Conservation (phyloP, 2,113 vertebrate genomes). For the Platysternon megacephalum region DNA sequence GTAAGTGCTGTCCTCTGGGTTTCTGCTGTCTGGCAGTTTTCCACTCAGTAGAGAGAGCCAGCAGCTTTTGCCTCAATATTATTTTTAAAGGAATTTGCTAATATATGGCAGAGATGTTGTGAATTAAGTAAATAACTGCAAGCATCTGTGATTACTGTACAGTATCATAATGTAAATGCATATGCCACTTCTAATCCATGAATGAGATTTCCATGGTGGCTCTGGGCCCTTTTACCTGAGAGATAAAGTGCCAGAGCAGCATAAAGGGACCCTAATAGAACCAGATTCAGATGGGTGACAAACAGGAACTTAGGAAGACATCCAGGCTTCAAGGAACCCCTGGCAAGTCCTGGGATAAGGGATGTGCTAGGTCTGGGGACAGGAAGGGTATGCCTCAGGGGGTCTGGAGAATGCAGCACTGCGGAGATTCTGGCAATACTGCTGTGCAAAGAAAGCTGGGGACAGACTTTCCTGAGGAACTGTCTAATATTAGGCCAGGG, state of each 20-base stretch:
- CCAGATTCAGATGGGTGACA: background rate
- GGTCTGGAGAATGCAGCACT: too few species aligned
- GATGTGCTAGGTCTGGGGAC: too few species aligned
- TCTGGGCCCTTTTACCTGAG: background rate
- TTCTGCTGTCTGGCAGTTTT: too few species aligned
- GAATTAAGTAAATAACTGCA: fast-evolving
- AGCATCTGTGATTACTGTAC: background rate
- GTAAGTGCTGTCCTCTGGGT: too few species aligned
- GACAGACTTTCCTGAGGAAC: too few species aligned
- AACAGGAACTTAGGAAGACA: background rate
- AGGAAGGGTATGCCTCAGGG: background rate
- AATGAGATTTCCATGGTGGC: background rate
- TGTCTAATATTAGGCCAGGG: too few species aligned
- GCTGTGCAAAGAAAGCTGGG: too few species aligned
- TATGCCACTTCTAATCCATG: background rate
- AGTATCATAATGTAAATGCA: fast-evolving
- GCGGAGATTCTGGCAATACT: too few species aligned
- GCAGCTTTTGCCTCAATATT: background rate
- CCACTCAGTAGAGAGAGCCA: background rate
- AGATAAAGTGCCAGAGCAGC: background rate
- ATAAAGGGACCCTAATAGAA: background rate
- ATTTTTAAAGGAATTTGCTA: background rate
- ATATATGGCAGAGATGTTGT: background rate
- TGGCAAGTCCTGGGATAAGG: background rate
- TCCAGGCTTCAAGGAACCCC: too few species aligned